Evolutionary conservation across 2,888 invertebrate genomes (phyloP), one percentile per base, ranked within the genome.

Genomic region (Lepidocyrtinus sp.): DNA sequence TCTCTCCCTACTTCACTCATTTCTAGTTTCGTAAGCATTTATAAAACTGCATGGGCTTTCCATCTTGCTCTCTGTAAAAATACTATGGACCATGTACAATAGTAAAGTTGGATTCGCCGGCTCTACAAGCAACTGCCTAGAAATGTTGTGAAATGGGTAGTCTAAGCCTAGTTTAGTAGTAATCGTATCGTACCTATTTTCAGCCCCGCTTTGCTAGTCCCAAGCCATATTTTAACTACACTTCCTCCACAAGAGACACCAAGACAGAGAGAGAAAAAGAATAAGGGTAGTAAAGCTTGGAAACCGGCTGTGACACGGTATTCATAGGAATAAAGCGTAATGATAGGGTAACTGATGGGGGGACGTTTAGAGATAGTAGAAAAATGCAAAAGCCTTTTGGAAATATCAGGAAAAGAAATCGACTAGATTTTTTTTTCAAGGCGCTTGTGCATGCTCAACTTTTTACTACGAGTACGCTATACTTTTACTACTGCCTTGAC

Each of bases 371-470:
- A 50, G 50, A 50, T 50, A 50, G 50, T 50, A 50, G n/a, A n/a
- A 50, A 50, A 50, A 50, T 50, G 50, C 50, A 50, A 50, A n/a
- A 50, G 50, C 50, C 15, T 50, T 50, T 50, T 50, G 50, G 50
- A 50, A 50, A 50, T 59, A 69, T 63, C 59, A 46, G 36, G 72
- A 81, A 83, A 67, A 62, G 80, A 82, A 74, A 74, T 70, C 74
- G 73, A 59, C 24, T n/a, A n/a, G n/a, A n/a, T n/a, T n/a, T n/a
- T 72, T 65, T 73, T 2, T 12, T 50, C 50, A 50, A 73, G 84
- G 83, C 83, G 83, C 84, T 84, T 84, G 83, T 83, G 83, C 83
- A 84, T 83, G 15, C 63, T 50, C 50, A 50, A 75, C 25, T 63
- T 70, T 68, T 70, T 75, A 75, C 75, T 61, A 75, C 61, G 46